Conservation (phyloP, 2,797 vertebrate species). For the Muscicapa comitata region DNA sequence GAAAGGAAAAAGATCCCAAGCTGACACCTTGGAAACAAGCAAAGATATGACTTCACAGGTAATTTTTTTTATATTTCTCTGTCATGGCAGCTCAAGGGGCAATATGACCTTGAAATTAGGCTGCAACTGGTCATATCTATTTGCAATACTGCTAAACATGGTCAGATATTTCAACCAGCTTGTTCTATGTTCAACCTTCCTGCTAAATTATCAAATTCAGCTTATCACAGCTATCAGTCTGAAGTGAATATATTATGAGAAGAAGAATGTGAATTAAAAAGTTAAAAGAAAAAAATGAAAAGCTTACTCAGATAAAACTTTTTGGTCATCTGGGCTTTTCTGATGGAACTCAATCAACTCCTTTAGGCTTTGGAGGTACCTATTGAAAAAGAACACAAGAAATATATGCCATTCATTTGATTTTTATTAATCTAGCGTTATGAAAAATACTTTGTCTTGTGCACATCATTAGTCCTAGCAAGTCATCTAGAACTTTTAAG, state of each 20-base stretch:
- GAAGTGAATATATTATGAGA: background rate
- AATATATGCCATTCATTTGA: background rate
- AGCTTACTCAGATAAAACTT: constrained; percentile 85
- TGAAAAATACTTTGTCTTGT: background rate
- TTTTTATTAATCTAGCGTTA: background rate
- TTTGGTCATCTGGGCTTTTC: constrained; percentile 86
- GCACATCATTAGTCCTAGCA: background rate
- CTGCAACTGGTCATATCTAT: background rate
- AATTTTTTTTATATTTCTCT: background rate
- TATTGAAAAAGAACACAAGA: constrained; percentile 58
- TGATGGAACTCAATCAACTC: constrained; percentile 93
- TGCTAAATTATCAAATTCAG: background rate
- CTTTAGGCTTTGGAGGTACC: constrained; percentile 94
- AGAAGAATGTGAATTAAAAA: background rate
- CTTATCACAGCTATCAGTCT: background rate
- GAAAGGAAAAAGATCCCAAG: background rate
- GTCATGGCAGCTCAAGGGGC: background rate
- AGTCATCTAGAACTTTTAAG: background rate
- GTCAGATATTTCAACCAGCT: background rate
- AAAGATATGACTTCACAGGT: background rate
- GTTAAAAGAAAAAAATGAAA: background rate
- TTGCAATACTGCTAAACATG: background rate
- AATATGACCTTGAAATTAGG: background rate
- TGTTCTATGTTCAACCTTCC: background rate
- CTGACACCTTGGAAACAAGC: background rate